A percentile compares a stretch with the other conserved stretches of the same genome.
These are phyloP conservation scores for Numenius phaeopus DNA, from an alignment of 2,797 vertebrate genomes.

Conservation along the genomic window DNA sequence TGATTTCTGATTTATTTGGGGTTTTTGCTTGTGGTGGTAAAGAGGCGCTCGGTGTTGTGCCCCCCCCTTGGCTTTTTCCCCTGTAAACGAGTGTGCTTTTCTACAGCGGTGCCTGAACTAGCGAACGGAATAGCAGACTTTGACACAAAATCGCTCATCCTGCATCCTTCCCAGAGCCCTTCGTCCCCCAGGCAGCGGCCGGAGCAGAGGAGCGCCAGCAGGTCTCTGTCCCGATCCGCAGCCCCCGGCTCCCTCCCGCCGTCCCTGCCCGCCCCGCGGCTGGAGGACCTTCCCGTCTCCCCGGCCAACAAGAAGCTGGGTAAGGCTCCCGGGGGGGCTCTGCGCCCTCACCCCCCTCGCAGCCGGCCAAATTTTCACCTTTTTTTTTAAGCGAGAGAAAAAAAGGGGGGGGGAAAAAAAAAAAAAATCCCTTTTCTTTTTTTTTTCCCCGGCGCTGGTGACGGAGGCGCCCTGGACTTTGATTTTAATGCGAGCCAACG, in stretches of 20 bases:
- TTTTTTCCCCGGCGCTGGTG: too few species aligned
- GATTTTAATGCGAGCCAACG: neutral
- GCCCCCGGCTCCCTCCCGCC: neutral
- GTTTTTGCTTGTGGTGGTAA: neutral
- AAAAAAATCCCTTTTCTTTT: too few species aligned
- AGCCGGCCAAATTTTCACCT: neutral
- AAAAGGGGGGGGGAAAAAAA: too few species aligned
- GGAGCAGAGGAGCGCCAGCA: conserved; percentile 63
- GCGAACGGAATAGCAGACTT: conserved; percentile 72
- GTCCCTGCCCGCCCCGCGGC: neutral
- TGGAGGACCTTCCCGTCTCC: conserved; percentile 63
- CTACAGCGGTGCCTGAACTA: conserved; percentile 64
- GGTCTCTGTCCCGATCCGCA: conserved; percentile 54
- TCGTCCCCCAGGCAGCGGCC: conserved; percentile 39
- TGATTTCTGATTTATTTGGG: neutral
- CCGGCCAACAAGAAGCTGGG: conserved; percentile 79
- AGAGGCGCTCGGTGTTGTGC: neutral
- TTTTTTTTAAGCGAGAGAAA: too few species aligned
- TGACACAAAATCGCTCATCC: conserved; percentile 65
- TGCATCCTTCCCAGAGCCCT: conserved; percentile 64
- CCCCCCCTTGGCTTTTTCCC: neutral
- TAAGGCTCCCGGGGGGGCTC: conserved; percentile 41
- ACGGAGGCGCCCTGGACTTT: neutral
- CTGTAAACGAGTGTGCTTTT: neutral
- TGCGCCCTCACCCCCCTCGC: neutral